Conservation (phyloP, 2,888 invertebrate genomes). For the Helleia helle region DNA sequence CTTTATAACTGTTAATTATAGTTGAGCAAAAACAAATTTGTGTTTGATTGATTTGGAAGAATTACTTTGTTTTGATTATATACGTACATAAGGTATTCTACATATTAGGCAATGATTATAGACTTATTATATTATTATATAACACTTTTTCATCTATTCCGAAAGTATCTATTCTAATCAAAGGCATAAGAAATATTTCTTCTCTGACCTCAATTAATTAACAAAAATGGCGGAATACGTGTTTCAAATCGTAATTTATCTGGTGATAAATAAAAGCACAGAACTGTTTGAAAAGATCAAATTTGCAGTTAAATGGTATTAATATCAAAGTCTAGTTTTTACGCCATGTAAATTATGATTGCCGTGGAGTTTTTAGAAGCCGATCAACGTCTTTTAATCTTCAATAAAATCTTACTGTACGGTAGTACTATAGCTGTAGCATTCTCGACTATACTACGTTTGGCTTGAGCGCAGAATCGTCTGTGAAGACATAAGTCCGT, state of each 20-base stretch:
- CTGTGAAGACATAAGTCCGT: conserved; percentile 28
- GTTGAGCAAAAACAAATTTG: not conserved
- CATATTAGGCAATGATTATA: no score
- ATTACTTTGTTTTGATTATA: no score
- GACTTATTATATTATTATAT: no score
- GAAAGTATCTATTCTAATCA: no score
- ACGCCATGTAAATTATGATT: conserved; percentile 34
- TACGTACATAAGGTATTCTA: no score
- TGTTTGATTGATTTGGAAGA: not conserved
- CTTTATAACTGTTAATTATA: not conserved
- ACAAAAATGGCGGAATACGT: no score
- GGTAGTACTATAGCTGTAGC: conserved; percentile 1
- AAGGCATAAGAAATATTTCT: no score
- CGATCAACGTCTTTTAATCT: conserved; percentile 60
- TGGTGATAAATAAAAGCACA: not conserved
- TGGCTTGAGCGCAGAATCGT: conserved; percentile 9
- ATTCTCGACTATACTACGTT: conserved; percentile 6
- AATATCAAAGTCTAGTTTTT: conserved; percentile 31
- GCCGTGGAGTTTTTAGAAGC: conserved; percentile 45
- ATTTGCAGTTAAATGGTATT: not conserved
- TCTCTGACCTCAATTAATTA: no score
- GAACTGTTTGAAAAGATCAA: not conserved
- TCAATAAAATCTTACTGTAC: conserved; percentile 52
- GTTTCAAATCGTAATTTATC: no score
- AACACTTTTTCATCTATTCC: no score